These are phyloP conservation scores for Agelaius phoeniceus DNA, from an alignment of 2,113 vertebrate species.

Conservation along the genomic window DNA sequence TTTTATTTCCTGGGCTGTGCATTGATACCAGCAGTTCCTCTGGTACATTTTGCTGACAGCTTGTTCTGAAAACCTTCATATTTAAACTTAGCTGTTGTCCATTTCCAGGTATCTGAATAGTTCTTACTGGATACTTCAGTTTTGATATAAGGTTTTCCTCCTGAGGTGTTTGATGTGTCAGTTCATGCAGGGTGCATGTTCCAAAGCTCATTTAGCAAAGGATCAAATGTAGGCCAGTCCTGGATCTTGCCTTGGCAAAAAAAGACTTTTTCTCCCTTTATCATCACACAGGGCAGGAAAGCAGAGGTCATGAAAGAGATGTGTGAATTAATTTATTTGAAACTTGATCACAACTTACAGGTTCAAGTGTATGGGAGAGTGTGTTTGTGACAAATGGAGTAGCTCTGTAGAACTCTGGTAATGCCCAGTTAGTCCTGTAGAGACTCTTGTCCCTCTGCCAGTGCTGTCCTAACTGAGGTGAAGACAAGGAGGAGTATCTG, in stretches of 20 bases:
- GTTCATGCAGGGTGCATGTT: not conserved
- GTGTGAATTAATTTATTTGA: not conserved
- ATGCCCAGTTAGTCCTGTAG: not conserved
- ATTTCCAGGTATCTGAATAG: not conserved
- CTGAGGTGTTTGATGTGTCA: not conserved
- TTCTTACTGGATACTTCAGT: not conserved
- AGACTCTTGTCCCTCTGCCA: not conserved
- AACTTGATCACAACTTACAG: not conserved
- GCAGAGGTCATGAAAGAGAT: not conserved
- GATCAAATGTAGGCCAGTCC: not conserved
- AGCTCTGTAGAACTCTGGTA: not conserved
- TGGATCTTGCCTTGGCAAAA: not conserved
- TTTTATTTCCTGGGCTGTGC: not conserved
- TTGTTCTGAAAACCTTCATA: not conserved
- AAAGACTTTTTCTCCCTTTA: not conserved
- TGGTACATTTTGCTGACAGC: not conserved
- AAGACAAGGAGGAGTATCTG: not conserved
- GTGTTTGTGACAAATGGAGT: not conserved
- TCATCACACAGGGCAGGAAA: not conserved
- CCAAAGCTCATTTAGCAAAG: not conserved
- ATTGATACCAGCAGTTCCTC: not conserved
- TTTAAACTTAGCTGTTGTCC: not conserved
- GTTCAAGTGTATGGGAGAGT: not conserved
- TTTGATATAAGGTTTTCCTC: not conserved
- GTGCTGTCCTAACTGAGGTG: not conserved